phyloP scores from a whole-genome alignment of 2,797 vertebrate species.

The Tragelaphus oryx region DNA sequence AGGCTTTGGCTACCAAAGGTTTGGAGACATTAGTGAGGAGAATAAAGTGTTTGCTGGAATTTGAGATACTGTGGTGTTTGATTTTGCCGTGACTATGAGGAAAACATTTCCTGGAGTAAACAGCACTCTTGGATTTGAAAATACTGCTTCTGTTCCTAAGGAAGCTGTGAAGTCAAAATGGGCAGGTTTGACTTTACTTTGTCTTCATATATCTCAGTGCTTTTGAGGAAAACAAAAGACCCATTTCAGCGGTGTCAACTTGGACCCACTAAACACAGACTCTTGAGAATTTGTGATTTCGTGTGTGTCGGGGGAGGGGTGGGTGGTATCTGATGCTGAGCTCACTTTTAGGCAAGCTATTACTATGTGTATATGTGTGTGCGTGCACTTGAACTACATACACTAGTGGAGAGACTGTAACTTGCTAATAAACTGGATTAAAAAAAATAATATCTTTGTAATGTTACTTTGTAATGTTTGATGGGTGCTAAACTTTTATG shows the following conservation, averaged over 20 bases:
- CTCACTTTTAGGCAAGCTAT: neutral
- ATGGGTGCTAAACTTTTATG: neutral
- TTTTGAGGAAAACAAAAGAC: constrained; percentile 27
- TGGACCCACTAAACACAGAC: neutral
- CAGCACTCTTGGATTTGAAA: neutral
- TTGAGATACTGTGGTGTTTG: constrained; percentile 19
- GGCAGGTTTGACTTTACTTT: constrained; percentile 10
- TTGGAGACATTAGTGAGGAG: constrained; percentile 20
- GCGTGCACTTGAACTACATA: neutral
- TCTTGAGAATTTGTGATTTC: neutral
- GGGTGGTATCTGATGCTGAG: neutral
- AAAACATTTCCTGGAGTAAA: neutral
- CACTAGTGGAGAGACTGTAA: neutral
- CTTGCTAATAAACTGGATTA: constrained; percentile 8
- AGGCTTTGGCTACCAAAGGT: neutral
- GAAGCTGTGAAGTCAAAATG: constrained; percentile 40
- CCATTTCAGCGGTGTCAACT: neutral
- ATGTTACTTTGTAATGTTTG: neutral
- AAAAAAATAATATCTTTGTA: neutral
- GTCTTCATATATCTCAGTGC: neutral
- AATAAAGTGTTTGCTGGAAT: constrained; percentile 59
- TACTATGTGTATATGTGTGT: neutral
- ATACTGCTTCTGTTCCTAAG: neutral
- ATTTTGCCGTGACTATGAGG: neutral
- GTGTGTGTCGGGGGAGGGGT: neutral